Conservation (phyloP, 2,888 invertebrate species). For the Cephus nigrinus region DNA sequence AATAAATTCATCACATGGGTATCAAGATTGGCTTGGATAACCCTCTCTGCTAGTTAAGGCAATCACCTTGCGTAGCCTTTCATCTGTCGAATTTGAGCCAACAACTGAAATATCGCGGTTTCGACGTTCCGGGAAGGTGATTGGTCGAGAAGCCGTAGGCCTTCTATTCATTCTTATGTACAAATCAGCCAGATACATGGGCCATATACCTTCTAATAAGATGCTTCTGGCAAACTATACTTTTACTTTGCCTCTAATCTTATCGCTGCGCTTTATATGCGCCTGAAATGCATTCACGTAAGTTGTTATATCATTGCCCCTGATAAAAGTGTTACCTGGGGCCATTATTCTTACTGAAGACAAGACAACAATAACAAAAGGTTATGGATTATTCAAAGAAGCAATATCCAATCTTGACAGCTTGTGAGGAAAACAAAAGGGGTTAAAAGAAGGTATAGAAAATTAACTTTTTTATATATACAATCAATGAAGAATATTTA, state of each 20-base stretch:
- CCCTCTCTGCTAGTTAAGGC: not conserved
- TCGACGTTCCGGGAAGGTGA: not conserved
- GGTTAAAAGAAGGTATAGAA: not conserved
- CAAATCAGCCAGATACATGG: not conserved
- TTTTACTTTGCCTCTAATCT: not conserved
- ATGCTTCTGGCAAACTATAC: not conserved
- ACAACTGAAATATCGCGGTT: conserved; percentile 1
- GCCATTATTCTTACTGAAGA: not conserved
- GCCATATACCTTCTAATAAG: not conserved
- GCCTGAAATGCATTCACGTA: not conserved
- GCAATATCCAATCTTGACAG: not conserved
- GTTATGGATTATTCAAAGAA: not conserved
- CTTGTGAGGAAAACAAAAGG: not conserved
- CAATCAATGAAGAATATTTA: not conserved
- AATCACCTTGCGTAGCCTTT: conserved; percentile 4
- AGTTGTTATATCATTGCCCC: not conserved
- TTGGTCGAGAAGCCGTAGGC: not conserved
- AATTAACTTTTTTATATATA: not conserved
- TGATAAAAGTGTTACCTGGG: not conserved
- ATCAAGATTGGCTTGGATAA: not conserved
- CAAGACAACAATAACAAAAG: not conserved
- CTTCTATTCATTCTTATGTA: not conserved
- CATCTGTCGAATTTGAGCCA: conserved; percentile 9
- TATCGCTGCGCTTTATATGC: not conserved
- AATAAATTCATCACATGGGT: conserved; percentile 3